Base-by-base conservation (phyloP, 2,797 vertebrate genomes). In the Pantherophis alleghaniensis region DNA sequence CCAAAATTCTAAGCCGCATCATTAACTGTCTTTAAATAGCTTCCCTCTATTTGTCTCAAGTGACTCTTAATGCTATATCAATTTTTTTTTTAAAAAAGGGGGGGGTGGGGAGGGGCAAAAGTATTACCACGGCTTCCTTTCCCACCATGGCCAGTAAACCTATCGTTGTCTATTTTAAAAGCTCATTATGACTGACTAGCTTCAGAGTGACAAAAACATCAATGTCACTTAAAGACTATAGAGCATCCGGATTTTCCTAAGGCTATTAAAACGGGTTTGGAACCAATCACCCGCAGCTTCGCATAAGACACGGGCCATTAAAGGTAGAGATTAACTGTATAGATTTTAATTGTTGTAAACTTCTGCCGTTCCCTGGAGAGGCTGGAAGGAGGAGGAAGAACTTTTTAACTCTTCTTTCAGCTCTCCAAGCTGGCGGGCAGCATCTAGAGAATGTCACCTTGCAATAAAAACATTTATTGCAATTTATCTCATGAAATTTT, bases 271-370 rank as follows among this genome's bases (percentile, higher is more conserved):
- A 60, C 1, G 93, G 94, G 86, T 42, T 94, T 94, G 95, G 93
- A 95, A 87, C 63, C 53, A 94, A 89, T 83, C 96, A 91, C 66
- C 91, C 1, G 28, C 53, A 89, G 87, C 69, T 93, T 96, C 94
- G 87, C 94, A 96, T 92, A 94, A 94, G 94, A 93, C 93, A 96
- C n/a, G 95, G 92, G 92, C 95, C 95, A 96, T 93, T 97, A 95
- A 96, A 95, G 20, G 2, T 55, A 90, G 90, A 91, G 95, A 96
- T 93, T 97, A 94, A 96, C 95, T 26, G 2, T 55, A 89, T 89
- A 91, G 95, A 96, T 95, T 97, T 96, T 97, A 97, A 97, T 97
- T 96, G 97, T 95, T 95, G 94, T 91, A 96, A 28, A 93, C 59
- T 93, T 88, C 55, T 69, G 94, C 83, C 47, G 95, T 96, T 96